Conservation (phyloP, 2,888 invertebrate species). For the Spatulosminthurus flaviceps region DNA sequence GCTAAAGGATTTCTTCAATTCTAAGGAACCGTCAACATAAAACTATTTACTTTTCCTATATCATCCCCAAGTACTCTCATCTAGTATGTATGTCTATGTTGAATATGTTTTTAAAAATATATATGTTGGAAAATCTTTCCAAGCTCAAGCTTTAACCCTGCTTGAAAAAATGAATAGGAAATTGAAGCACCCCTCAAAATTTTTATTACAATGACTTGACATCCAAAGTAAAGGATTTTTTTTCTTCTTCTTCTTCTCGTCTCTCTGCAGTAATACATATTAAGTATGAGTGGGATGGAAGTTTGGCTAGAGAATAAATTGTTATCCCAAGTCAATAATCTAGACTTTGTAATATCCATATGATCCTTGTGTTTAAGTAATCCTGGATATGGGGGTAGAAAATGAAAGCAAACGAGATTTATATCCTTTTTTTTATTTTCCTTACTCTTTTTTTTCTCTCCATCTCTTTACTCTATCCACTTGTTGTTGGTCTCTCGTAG, state of each 20-base stretch:
- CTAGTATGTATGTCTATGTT: too few relatives aligned
- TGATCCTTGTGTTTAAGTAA: background rate
- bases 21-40: too few relatives aligned
- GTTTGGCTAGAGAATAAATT: slow-evolving; percentile 46
- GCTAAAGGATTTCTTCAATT: too few relatives aligned
- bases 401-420: slow-evolving; percentile 5
- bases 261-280: background rate
- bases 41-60: too few relatives aligned
- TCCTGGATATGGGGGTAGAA: slow-evolving; percentile 27
- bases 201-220: slow-evolving; percentile 44
- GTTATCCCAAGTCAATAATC: slow-evolving; percentile 44
- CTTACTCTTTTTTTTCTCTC: too few relatives aligned
- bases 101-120: background rate
- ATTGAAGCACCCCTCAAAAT: slow-evolving; percentile 28
- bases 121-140: background rate
- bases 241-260: too few relatives aligned
- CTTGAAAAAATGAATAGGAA: background rate
- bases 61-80: too few relatives aligned
- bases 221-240: slow-evolving; percentile 37
- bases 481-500: background rate
- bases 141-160: background rate
- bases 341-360: slow-evolving; percentile 34
- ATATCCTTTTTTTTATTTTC: slow-evolving; percentile 22
- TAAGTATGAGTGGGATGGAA: slow-evolving; percentile 37
- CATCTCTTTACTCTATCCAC: background rate